Evolutionary conservation across 2,113 vertebrate species (phyloP).

Genomic region (Melanotaenia duboulayi): DNA sequence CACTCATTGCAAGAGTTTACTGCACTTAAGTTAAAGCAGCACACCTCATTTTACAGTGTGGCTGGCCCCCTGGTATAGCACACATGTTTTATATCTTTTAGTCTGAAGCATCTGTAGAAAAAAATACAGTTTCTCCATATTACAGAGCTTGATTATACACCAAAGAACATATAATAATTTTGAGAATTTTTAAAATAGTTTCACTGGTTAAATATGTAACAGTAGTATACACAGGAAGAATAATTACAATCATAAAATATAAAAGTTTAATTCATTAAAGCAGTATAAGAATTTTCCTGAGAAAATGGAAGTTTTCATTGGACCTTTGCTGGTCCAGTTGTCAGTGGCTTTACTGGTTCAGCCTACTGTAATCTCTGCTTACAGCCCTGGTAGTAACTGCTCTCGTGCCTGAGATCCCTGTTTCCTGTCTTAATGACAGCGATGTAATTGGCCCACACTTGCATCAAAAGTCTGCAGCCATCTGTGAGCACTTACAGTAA

Average conservation of each 20-base stretch:
- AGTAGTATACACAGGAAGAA: background rate
- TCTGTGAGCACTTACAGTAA: constrained; percentile 57
- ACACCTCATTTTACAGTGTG: background rate
- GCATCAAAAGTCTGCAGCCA: constrained; percentile 48
- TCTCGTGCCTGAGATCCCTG: constrained; percentile 22
- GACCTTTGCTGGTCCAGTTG: background rate
- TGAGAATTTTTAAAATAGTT: background rate
- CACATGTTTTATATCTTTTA: constrained; percentile 41
- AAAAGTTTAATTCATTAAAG: background rate
- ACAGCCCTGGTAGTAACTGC: background rate
- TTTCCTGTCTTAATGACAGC: constrained; percentile 47
- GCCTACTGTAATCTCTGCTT: constrained; percentile 32
- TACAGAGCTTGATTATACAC: constrained; percentile 5
- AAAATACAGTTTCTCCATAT: background rate
- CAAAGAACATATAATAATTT: background rate
- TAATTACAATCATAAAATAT: background rate
- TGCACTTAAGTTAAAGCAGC: background rate
- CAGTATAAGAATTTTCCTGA: background rate
- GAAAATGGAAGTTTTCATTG: constrained; percentile 11
- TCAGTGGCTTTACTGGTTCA: background rate
- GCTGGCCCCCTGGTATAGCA: background rate
- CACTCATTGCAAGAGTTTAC: background rate
- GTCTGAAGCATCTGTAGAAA: constrained; percentile 22
- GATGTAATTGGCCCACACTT: constrained; percentile 32
- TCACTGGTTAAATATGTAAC: accelerated